phyloP scores from a whole-genome alignment of 2,888 invertebrate genomes.

The Marronus borbonicus region DNA sequence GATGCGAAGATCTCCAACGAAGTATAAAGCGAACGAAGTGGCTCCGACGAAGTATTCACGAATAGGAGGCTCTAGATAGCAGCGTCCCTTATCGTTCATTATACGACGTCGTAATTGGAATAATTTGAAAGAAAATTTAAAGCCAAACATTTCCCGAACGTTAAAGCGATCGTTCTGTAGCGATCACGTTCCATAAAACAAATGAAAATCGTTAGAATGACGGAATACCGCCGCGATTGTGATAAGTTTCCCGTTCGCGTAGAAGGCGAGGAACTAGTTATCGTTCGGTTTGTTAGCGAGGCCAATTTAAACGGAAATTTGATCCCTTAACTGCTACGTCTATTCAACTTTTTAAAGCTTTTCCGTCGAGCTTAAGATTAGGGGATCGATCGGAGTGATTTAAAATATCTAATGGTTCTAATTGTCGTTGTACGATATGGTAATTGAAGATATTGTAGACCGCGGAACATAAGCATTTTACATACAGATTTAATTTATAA shows the following conservation, averaged over 20 bases:
- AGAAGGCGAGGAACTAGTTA: background rate
- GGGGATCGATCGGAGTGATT: background rate
- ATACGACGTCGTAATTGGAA: slow-evolving; percentile 26
- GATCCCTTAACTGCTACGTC: slow-evolving; percentile 7
- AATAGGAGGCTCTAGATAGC: background rate
- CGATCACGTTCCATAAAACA: slow-evolving; percentile 9
- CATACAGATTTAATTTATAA: too few species aligned
- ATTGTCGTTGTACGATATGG: too few species aligned
- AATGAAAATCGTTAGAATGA: slow-evolving; percentile 36
- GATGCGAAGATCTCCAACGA: background rate
- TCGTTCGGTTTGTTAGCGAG: background rate
- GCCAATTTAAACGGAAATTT: slow-evolving; percentile 23
- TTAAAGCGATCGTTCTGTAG: slow-evolving; percentile 17
- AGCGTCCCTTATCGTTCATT: background rate
- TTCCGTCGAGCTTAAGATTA: background rate
- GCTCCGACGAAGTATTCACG: background rate
- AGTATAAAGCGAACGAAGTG: background rate
- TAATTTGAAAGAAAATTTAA: slow-evolving; percentile 38
- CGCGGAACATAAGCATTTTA: too few species aligned
- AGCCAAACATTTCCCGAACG: slow-evolving; percentile 35
- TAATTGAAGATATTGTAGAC: too few species aligned
- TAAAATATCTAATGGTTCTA: background rate
- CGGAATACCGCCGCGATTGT: slow-evolving; percentile 7
- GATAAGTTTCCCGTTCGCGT: background rate
- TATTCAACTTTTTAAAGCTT: background rate